Evolutionary conservation across 2,888 invertebrate genomes (phyloP).

Genomic region (Troides aeacus): DNA sequence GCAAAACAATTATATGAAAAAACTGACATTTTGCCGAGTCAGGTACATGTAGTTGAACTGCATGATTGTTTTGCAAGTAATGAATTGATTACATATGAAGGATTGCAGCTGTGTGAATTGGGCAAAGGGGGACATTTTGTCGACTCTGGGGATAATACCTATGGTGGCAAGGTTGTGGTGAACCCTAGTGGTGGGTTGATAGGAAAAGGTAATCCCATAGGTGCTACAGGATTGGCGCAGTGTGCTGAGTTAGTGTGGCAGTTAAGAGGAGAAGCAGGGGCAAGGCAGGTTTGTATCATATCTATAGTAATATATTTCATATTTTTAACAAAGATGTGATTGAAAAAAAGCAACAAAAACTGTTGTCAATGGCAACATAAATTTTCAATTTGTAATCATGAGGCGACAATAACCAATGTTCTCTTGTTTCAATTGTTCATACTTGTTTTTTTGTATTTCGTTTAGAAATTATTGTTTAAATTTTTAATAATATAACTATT

Average conservation of each 20-base stretch:
- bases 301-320: background rate
- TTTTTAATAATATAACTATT: too few relatives aligned
- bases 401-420: too few relatives aligned
- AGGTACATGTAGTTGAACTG: slow-evolving; percentile 96
- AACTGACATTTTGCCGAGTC: slow-evolving; percentile 86
- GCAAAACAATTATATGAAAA: slow-evolving; percentile 87
- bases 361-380: too few relatives aligned
- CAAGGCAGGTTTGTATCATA: slow-evolving; percentile 82
- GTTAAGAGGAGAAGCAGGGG: slow-evolving; percentile 87
- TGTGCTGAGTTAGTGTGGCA: slow-evolving; percentile 95
- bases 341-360: too few relatives aligned
- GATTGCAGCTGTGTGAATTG: slow-evolving; percentile 93
- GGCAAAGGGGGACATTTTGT: slow-evolving; percentile 96
- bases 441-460: too few relatives aligned
- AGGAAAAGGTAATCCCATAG: slow-evolving; percentile 98
- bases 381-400: too few relatives aligned
- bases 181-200: slow-evolving; percentile 99
- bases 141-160: slow-evolving; percentile 97
- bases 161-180: slow-evolving; percentile 97
- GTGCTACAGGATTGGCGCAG: slow-evolving; percentile 96
- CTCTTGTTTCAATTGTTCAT: too few relatives aligned
- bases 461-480: too few relatives aligned
- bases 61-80: slow-evolving; percentile 99
- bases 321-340: background rate
- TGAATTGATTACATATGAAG: slow-evolving; percentile 98